Base-by-base conservation (phyloP, 2,888 invertebrate genomes). In the Apomyelois bistriatella region DNA sequence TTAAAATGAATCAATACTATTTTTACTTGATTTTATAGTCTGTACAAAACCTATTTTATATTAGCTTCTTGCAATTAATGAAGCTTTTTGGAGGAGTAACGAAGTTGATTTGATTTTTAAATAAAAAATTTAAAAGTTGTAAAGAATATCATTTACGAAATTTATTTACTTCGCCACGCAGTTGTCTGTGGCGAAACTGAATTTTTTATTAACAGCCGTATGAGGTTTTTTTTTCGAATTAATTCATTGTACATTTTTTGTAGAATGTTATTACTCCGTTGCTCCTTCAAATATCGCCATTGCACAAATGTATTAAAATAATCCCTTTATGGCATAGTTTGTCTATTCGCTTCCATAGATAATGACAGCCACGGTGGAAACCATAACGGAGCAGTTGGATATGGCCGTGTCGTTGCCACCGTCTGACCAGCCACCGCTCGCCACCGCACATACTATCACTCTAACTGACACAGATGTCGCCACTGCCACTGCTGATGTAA, bases 341-440 rank as follows among this genome's bases (percentile, higher is more conserved):
- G 9, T 17, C n/a, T n/a, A n/a, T 12, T 37, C 36, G 22, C 22
- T 22, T 22, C 36, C 63, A 56, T 92, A 97, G 96, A 97, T 97
- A 75, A 96, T 97, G 95, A 97, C 97, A 65, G 97, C 97, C 17
- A 97, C 97, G n/a, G 97, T 97, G 71, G 97, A 97, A 91, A 97
- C 97, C 36, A 97, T 97, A 61, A 95, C 96, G 57, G 97, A 97
- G 79, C 95, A 97, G 81, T 90, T 98, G 72, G 98, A 98, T 81
- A 92, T 97, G 75, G 96, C 96, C 40, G 95, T 96, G 40, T 94
- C 96, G 40, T 93, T 98, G 72, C 97, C 98, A 69, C 96, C 97
- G 0, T 59, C 77, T 0, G 86, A 85, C 54, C 82, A 76, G 53
- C 87, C 81, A 41, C 93, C 95, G 58, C 93, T 95, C 35, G 97